Evolutionary conservation across 2,113 vertebrate genomes (phyloP), one percentile per base, ranked within the genome.

Genomic region (Anolis sagrei): DNA sequence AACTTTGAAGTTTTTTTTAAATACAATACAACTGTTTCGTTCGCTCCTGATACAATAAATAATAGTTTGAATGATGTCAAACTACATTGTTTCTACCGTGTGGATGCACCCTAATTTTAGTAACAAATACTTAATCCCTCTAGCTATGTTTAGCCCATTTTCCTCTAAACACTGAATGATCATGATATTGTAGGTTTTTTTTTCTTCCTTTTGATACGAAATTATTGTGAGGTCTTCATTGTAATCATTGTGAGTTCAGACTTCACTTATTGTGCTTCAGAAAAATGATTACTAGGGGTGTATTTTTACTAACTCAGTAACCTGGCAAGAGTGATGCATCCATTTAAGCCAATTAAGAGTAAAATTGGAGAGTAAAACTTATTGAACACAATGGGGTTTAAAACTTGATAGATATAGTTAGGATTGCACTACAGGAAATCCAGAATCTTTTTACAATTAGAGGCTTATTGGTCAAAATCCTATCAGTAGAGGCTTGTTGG

Each of bases 241-340:
- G 68, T 69, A 89, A 76, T 87, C 58, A 68, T 49, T 82, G 34
- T 87, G 84, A 66, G 62, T 83, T 32, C 79, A 90, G 85, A 4
- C 3, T 29, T 2, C 2, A 0, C 8, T 75, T 87, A 16, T 74
- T 19, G 29, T 0, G 5, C 48, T 69, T 81, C 3, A 6, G 5
- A 82, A 61, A 14, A 58, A 23, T 39, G 5, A n/a, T 23, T 36
- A 32, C 72, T 27, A 58, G n/a, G 9, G 25, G 44, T 61, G 51
- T 7, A 81, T 34, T 89, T 89, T 75, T 4, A 87, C 88, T 81
- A 13, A 2, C 2, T 9, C 44, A 83, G 36, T 75, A 25, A 0
- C 4, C 32, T 1, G 66, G 79, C 54, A 27, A 61, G 34, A 83
- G 0, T 64, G 16, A 7, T 75, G n/a, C 2, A 36, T 39, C 51